Conservation (phyloP, 2,113 vertebrate species). For the Capreolus pygargus region DNA sequence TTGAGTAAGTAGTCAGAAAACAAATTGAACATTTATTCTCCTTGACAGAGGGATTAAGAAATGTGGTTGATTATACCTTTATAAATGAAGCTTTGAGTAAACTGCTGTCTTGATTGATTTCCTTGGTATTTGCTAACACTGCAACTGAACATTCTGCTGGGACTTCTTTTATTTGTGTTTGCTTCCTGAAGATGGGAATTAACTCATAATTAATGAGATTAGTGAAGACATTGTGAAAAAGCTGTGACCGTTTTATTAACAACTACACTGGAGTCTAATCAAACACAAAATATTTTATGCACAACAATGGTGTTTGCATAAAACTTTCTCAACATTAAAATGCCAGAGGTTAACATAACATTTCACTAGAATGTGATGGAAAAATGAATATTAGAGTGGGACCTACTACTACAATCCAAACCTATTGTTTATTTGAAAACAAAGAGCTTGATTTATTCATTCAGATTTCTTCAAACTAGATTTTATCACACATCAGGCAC, state of each 20-base stretch:
- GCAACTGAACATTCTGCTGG: slow-evolving; percentile 28
- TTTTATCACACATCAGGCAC: neutral
- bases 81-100: slow-evolving; percentile 75
- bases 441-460: neutral
- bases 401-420: neutral
- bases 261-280: neutral
- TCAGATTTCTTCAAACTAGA: neutral
- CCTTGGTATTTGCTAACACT: slow-evolving; percentile 51
- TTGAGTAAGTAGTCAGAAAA: slow-evolving; percentile 74
- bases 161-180: slow-evolving; percentile 62
- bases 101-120: slow-evolving; percentile 77
- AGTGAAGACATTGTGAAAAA: slow-evolving; percentile 52
- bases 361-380: neutral
- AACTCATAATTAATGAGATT: slow-evolving; percentile 49
- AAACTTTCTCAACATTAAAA: neutral
- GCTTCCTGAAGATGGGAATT: slow-evolving; percentile 39
- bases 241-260: slow-evolving; percentile 52
- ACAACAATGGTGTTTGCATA: neutral
- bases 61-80: slow-evolving; percentile 68
- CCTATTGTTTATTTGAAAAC: neutral
- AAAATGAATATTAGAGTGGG: neutral
- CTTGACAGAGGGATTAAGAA: slow-evolving; percentile 72
- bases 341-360: neutral
- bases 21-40: slow-evolving; percentile 77
- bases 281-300: neutral